Base-by-base conservation (phyloP, 2,797 vertebrate species). In the Calcarius lapponicus region DNA sequence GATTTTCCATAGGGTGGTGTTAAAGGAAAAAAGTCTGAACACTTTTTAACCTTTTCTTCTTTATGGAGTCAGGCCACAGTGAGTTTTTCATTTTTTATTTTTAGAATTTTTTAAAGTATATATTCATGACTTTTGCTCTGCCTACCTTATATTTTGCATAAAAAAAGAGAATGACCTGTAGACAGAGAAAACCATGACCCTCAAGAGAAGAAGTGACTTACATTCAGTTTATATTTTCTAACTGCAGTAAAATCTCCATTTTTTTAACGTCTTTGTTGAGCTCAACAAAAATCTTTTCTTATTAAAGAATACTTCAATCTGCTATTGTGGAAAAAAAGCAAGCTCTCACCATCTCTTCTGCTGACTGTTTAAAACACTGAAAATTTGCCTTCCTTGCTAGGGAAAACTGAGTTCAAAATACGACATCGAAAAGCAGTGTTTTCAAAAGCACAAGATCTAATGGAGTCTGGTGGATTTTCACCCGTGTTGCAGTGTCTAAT, bases 281-380 rank as follows among this genome's bases (percentile, higher is more conserved):
- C 21, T 84, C 66, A 88, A 70, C 25, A 84, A 81, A 88, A 93
- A 60, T 66, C 13, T 80, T 56, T 73, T 48, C 28, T 67, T 74
- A 11, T 75, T 64, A 54, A 85, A 73, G 28, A 56, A 57, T 64
- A 62, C 51, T 73, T 36, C 36, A 58, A 19, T 31, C 25, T 82
- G 45, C 17, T 17, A 10, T 22, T 66, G 67, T 65, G 34, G 25
- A 2, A 26, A n/a, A 53, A 57, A 34, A 50, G 11, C 3, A 40
- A 91, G 7, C 9, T 81, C 34, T 67, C 50, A 9, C 25, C 0
- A 0, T 60, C 56, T 76, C 51, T 74, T 2, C 38, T 76, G 32
- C 40, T 78, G 65, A 69, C 34, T n/a, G 4, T 43, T 75, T 45
- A 50, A 66, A 81, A 45, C 20, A 50, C 1, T 62, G 64, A 70